A percentile compares a stretch with the other conserved stretches of the same genome.
Conservation (phyloP, 2,888 invertebrate species). For the Philaethria dido region DNA sequence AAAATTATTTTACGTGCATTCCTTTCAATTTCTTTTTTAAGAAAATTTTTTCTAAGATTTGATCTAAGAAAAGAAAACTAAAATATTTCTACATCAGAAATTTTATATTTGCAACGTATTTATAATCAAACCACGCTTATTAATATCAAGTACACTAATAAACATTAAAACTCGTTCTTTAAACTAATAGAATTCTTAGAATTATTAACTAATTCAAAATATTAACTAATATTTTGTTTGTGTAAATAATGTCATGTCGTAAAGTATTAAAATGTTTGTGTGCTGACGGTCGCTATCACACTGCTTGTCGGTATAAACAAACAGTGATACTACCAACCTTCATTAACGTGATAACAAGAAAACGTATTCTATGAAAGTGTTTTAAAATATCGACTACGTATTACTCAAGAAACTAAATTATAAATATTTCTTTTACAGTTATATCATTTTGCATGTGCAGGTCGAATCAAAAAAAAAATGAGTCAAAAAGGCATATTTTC, state of each 20-base stretch:
- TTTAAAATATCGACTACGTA: no score
- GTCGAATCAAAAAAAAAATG: no score
- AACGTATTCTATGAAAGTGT: not conserved
- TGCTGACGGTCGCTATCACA: constrained; percentile 39
- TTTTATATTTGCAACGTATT: no score
- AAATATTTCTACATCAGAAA: no score
- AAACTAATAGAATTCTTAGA: not conserved
- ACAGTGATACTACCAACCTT: constrained; percentile 40
- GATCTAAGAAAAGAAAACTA: no score
- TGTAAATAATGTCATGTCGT: constrained; percentile 29
- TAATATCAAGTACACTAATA: not conserved
- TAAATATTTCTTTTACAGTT: no score
- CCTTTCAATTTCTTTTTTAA: no score
- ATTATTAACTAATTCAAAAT: constrained; percentile 5
- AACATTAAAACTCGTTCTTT: not conserved
- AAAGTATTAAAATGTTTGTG: constrained; percentile 42
- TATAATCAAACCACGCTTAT: not conserved
- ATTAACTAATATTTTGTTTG: constrained; percentile 17
- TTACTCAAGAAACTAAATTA: no score
- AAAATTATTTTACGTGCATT: no score
- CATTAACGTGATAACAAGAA: constrained; percentile 33
- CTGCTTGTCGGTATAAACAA: constrained; percentile 42
- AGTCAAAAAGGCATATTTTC: no score
- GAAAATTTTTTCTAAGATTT: no score
- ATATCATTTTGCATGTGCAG: no score